Percentiles rank a stretch among this genome's conserved stretches.
Evolutionary conservation across 2,797 vertebrate genomes (phyloP).

Genomic region (Alectoris magna): DNA sequence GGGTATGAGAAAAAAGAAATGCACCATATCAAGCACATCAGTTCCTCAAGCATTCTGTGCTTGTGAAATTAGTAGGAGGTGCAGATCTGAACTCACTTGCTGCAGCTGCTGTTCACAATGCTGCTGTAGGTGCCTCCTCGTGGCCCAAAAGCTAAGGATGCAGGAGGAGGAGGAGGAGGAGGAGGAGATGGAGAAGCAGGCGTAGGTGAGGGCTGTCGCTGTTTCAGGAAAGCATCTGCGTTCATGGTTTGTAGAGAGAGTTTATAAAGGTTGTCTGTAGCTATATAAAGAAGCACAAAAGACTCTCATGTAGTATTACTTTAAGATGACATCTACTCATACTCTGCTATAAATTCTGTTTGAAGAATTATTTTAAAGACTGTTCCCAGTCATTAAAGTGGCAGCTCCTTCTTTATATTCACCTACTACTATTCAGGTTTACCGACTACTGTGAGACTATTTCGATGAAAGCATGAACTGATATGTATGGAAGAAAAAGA

Average conservation of each 20-base stretch:
- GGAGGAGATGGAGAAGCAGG: constrained; percentile 87
- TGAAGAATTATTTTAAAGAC: not conserved
- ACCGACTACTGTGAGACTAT: not conserved
- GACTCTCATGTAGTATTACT: not conserved
- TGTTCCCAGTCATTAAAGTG: not conserved
- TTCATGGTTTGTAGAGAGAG: constrained; percentile 95
- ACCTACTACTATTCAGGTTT: not conserved
- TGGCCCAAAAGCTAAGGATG: constrained; percentile 81
- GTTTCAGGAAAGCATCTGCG: constrained; percentile 94
- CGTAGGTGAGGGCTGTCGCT: constrained; percentile 84
- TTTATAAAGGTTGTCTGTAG: constrained; percentile 94
- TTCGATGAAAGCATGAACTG: not conserved
- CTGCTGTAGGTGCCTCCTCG: constrained; percentile 91
- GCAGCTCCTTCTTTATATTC: not conserved
- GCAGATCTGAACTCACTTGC: constrained; percentile 70
- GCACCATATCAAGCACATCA: not conserved
- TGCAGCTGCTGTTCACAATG: constrained; percentile 86
- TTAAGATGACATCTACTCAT: not conserved
- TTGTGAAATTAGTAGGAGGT: not conserved
- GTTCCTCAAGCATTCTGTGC: not conserved
- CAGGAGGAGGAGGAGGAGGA: constrained; percentile 68
- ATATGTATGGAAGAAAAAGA: not conserved
- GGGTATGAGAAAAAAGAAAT: not conserved
- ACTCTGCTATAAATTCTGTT: not conserved
- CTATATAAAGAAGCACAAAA: constrained; percentile 76